Percentiles rank a stretch among this genome's conserved stretches.
Evolutionary conservation across 2,797 vertebrate genomes (phyloP).

Genomic region (Vipera ursinii): DNA sequence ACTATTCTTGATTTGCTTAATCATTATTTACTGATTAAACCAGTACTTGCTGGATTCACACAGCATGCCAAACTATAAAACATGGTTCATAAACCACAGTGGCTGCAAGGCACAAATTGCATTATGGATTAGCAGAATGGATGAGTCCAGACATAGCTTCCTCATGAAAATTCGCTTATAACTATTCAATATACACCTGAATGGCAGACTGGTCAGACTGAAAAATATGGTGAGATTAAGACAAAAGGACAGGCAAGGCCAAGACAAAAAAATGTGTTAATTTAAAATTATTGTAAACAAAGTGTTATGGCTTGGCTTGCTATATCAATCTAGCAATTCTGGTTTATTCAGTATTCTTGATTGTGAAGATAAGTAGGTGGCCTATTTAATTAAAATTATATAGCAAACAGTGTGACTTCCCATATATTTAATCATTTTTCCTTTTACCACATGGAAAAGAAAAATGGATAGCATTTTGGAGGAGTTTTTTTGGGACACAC

Average conservation of each 20-base stretch:
- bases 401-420: neutral
- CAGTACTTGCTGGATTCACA: neutral
- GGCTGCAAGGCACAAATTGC: neutral
- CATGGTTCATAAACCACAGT: neutral
- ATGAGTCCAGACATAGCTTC: neutral
- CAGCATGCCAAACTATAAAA: neutral
- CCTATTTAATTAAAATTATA: neutral
- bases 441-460: neutral
- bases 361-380: neutral
- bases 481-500: neutral
- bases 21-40: neutral
- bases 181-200: neutral
- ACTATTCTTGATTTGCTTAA: neutral
- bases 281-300: neutral
- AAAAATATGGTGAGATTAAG: neutral
- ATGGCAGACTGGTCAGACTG: neutral
- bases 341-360: neutral
- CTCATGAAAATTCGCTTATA: neutral
- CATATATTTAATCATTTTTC: neutral
- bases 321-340: neutral
- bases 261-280: neutral
- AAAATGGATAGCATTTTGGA: neutral
- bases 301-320: neutral
- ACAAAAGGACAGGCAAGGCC: neutral
- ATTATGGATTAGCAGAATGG: neutral